Evolutionary conservation across 2,797 vertebrate species (phyloP), one percentile per base, ranked within the genome.

Genomic region (Syngnathus acus): DNA sequence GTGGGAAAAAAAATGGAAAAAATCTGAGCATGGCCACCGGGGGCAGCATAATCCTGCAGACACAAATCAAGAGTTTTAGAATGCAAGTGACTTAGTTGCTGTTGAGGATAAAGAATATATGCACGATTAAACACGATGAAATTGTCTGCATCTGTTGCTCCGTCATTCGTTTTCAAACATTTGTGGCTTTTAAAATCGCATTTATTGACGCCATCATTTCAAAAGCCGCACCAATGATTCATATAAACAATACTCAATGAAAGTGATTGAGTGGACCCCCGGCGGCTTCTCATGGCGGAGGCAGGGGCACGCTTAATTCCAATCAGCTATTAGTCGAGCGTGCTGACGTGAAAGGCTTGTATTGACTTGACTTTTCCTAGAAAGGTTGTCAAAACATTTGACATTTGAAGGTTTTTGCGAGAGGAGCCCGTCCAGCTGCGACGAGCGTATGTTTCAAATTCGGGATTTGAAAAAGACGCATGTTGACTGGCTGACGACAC

Each of bases 381-480:
- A 78, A 77, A 79, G 79, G 62, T 71, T 73, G 83, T 82, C 82
- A 78, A 82, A 78, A 78, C 53, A 26, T 26, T 26, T 72, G 75
- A 89, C 77, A 83, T 89, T 87, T 84, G 71, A 84, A 83, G 81
- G 78, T 77, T 72, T 77, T 32, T 71, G 72, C 77, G 84, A 84
- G 83, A 87, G 70, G 80, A 87, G 82, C 74, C 71, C 74, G 63
- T 79, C 75, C 84, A 89, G 84, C 86, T 88, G 87, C 78, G 78
- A 78, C 75, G 10, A 82, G 75, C 82, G 89, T 82, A 81, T 90
- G 89, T 82, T 90, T 80, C 75, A 84, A 85, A 91, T 91, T 77
- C 81, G 78, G 78, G 80, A 72, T 88, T 80, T 79, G 69, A 68
- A 68, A 73, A 74, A 82, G 54, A 66, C 79, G 73, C 76, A 78